Conservation (phyloP, 1,140 invertebrate species). For the Brachystomella parvula region DNA sequence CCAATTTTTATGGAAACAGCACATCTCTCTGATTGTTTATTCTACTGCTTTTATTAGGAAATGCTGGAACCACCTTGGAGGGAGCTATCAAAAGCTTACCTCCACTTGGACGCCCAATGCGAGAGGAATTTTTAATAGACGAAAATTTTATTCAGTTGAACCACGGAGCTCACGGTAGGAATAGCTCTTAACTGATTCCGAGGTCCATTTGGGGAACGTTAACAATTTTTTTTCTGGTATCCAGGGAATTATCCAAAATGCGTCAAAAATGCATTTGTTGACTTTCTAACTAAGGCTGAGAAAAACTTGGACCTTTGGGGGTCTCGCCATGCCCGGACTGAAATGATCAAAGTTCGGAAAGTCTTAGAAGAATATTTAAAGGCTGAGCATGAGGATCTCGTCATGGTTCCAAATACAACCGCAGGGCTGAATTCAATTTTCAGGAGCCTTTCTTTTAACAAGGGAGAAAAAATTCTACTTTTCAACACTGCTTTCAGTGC, state of each 20-base stretch:
- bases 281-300: conserved; percentile 19
- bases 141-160: conserved; percentile 17
- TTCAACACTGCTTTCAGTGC: conserved; percentile 23
- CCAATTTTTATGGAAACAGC: too few relatives aligned
- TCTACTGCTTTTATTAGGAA: neutral
- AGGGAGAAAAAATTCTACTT: conserved; percentile 20
- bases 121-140: conserved; percentile 20
- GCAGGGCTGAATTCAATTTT: conserved; percentile 31
- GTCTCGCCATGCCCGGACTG: conserved; percentile 6
- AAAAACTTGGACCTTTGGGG: conserved; percentile 25
- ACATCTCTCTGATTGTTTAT: too few relatives aligned
- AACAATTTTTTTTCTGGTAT: neutral
- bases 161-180: conserved; percentile 29
- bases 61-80: neutral
- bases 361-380: conserved; percentile 15
- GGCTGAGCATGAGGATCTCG: conserved; percentile 22
- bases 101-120: conserved; percentile 17
- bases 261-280: conserved; percentile 13
- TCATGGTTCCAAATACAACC: conserved; percentile 31
- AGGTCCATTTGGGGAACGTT: neutral
- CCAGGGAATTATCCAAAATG: conserved; percentile 28
- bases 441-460: conserved; percentile 17
- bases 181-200: neutral
- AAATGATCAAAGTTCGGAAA: conserved; percentile 15
- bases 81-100: neutral